Evolutionary conservation across 2,113 vertebrate genomes (phyloP).

Genomic region (Antechinus stuartii): DNA sequence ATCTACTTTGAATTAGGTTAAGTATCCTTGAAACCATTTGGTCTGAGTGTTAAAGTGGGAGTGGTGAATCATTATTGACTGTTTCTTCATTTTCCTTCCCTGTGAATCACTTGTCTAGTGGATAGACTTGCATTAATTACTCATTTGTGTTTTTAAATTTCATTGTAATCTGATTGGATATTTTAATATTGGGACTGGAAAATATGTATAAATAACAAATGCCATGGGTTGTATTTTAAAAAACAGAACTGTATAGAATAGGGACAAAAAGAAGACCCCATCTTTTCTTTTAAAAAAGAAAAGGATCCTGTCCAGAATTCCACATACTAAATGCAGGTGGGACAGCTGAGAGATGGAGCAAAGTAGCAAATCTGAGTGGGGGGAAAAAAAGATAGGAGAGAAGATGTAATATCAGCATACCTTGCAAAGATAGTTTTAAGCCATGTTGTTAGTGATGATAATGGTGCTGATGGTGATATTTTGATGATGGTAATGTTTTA

Average conservation of each 20-base stretch:
- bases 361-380: neutral
- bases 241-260: neutral
- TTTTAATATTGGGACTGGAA: neutral
- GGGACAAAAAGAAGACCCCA: neutral
- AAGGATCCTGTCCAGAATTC: neutral
- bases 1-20: neutral
- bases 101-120: neutral
- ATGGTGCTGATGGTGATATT: neutral
- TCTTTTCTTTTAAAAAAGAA: neutral
- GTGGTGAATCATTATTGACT: neutral
- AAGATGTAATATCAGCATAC: neutral
- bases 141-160: neutral
- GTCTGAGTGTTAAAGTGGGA: neutral
- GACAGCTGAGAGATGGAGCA: neutral
- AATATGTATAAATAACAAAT: neutral
- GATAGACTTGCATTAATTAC: neutral
- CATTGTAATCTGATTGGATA: neutral
- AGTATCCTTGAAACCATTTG: neutral
- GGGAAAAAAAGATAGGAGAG: neutral
- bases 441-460: neutral
- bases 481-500: neutral
- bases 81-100: neutral
- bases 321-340: neutral
- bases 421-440: neutral
- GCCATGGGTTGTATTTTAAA: neutral